These are phyloP conservation scores for Platalea minor DNA, from an alignment of 2,797 vertebrate genomes.

Conservation along the genomic window DNA sequence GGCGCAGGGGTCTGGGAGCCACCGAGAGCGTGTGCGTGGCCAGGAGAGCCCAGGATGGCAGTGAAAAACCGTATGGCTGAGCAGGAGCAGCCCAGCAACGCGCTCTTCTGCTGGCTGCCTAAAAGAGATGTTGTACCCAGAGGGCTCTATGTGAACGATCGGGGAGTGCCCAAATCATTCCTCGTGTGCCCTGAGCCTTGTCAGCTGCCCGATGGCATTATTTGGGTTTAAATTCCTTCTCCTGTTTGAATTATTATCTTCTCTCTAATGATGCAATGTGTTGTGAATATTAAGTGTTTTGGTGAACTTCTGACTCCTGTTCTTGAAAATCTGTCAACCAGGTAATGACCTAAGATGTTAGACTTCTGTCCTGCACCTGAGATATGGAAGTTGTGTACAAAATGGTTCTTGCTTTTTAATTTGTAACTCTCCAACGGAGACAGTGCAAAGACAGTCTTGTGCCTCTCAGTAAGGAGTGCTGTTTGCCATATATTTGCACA, in stretches of 20 bases:
- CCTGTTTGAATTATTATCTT: background rate
- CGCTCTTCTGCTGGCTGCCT: background rate
- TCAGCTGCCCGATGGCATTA: background rate
- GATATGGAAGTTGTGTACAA: too few relatives aligned
- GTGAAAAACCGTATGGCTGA: background rate
- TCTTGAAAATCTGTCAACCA: background rate
- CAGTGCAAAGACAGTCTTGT: background rate
- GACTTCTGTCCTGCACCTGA: background rate
- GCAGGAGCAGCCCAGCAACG: background rate
- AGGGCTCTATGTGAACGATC: background rate
- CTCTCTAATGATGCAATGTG: background rate
- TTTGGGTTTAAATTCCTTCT: background rate
- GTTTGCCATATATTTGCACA: background rate
- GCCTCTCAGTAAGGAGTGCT: background rate
- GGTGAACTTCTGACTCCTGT: background rate
- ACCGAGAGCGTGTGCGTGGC: fast-evolving
- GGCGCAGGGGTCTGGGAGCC: background rate
- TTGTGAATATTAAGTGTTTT: background rate
- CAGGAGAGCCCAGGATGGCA: background rate
- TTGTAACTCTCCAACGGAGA: background rate
- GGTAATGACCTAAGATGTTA: too few relatives aligned
- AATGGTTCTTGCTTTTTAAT: background rate
- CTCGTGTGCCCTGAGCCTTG: background rate
- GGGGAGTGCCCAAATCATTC: too few relatives aligned
- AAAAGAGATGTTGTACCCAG: fast-evolving